These are phyloP conservation scores for Salvelinus alpinus DNA, from an alignment of 2,113 vertebrate genomes.

Conservation along the genomic window DNA sequence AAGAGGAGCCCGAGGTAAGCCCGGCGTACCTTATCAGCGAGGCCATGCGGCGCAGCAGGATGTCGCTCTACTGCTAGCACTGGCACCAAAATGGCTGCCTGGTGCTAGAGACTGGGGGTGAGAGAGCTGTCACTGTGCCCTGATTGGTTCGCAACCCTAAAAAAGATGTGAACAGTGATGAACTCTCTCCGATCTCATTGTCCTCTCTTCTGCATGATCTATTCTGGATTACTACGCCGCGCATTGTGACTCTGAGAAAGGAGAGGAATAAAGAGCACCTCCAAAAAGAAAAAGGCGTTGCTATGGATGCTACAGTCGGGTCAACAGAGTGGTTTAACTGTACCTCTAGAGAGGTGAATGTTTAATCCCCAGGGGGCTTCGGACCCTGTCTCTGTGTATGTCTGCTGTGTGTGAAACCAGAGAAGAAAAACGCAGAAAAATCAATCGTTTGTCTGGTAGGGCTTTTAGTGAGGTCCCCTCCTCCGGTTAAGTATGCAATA, in stretches of 20 bases:
- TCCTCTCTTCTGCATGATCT: background rate
- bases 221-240: background rate
- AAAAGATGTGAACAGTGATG: background rate
- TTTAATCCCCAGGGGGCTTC: constrained; percentile 41
- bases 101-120: background rate
- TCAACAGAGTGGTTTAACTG: constrained; percentile 46
- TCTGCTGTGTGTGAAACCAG: constrained; percentile 34
- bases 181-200: too few relatives aligned
- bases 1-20: constrained; percentile 92
- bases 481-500: constrained; percentile 63
- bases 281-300: constrained; percentile 26
- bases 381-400: constrained; percentile 40
- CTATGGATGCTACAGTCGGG: constrained; percentile 37
- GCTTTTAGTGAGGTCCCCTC: constrained; percentile 28
- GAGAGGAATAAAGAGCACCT: background rate
- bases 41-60: constrained; percentile 94
- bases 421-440: constrained; percentile 43
- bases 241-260: background rate
- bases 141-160: background rate
- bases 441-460: constrained; percentile 64
- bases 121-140: constrained; percentile 2
- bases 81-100: background rate
- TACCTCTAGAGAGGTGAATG: constrained; percentile 47
- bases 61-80: constrained; percentile 94
- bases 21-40: constrained; percentile 96